Percentiles rank a stretch among this genome's conserved stretches.
These are phyloP conservation scores for Trogon surrucura DNA, from an alignment of 2,113 vertebrate species.

Conservation along the genomic window DNA sequence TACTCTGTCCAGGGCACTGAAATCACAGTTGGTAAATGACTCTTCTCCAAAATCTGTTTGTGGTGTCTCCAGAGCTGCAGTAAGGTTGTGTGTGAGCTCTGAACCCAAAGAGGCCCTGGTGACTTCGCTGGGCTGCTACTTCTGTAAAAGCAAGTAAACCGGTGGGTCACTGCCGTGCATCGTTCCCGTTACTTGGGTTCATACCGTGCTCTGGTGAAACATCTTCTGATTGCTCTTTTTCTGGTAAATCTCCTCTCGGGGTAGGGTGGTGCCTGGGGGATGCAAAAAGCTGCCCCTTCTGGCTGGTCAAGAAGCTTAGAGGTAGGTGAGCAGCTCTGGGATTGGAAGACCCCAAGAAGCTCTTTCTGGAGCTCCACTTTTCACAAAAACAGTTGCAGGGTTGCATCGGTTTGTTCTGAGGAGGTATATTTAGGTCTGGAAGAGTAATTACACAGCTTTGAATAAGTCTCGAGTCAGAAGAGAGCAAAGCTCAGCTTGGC, in stretches of 20 bases:
- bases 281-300: not conserved
- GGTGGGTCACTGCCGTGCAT: not conserved
- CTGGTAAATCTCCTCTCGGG: not conserved
- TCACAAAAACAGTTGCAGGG: not conserved
- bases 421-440: slow-evolving; percentile 46
- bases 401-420: slow-evolving; percentile 16
- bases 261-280: not conserved
- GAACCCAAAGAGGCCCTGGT: not conserved
- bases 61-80: not conserved
- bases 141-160: not conserved
- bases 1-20: not conserved
- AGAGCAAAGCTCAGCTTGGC: slow-evolving; percentile 45
- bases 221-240: not conserved
- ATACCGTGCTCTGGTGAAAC: not conserved
- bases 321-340: not conserved
- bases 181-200: rapidly evolving
- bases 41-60: not conserved
- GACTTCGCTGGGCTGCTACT: not conserved
- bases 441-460: slow-evolving; percentile 47
- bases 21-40: not conserved
- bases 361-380: not conserved
- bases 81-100: not conserved
- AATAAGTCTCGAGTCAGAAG: slow-evolving; percentile 28
- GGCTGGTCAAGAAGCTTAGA: not conserved
- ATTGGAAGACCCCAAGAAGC: not conserved